phyloP scores from a whole-genome alignment of 2,888 invertebrate species.

The Chrysomela aeneicollis region DNA sequence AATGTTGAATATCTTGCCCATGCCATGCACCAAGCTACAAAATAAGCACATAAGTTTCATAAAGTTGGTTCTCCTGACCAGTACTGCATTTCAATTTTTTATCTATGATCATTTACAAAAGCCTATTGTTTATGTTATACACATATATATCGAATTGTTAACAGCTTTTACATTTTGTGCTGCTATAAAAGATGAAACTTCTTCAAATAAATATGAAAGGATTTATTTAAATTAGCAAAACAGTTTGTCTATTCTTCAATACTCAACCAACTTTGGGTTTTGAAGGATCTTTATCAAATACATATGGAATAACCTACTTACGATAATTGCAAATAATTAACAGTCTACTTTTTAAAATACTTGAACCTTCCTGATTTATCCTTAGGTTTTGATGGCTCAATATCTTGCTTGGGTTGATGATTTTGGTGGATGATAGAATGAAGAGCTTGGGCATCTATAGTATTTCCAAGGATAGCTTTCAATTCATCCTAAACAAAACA shows the following conservation, averaged over 20 bases:
- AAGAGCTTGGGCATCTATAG: conserved; percentile 72
- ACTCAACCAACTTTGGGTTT: too few relatives aligned
- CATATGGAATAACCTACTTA: too few relatives aligned
- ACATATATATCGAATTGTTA: too few relatives aligned
- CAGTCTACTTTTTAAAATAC: conserved; percentile 8
- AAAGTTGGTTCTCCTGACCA: neutral
- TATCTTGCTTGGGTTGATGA: conserved; percentile 65
- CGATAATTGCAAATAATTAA: neutral
- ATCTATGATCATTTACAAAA: neutral
- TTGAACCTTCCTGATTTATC: conserved; percentile 20
- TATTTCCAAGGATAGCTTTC: conserved; percentile 74
- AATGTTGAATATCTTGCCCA: conserved; percentile 95
- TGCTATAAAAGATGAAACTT: neutral
- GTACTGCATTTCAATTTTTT: neutral
- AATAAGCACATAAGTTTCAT: conserved; percentile 61
- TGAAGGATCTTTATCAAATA: neutral
- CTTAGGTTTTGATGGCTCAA: conserved; percentile 51
- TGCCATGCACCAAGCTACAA: conserved; percentile 92
- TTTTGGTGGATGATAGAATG: conserved; percentile 76
- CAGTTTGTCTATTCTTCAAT: too few relatives aligned
- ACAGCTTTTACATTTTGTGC: too few relatives aligned
- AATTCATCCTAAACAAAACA: conserved; percentile 70
- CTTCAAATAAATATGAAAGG: neutral
- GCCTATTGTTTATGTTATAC: too few relatives aligned
- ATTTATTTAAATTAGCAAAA: too few relatives aligned